Percentiles rank a stretch among this genome's conserved stretches.
These are phyloP conservation scores for Pteruthius melanotis DNA, from an alignment of 2,113 vertebrate genomes.

Conservation along the genomic window DNA sequence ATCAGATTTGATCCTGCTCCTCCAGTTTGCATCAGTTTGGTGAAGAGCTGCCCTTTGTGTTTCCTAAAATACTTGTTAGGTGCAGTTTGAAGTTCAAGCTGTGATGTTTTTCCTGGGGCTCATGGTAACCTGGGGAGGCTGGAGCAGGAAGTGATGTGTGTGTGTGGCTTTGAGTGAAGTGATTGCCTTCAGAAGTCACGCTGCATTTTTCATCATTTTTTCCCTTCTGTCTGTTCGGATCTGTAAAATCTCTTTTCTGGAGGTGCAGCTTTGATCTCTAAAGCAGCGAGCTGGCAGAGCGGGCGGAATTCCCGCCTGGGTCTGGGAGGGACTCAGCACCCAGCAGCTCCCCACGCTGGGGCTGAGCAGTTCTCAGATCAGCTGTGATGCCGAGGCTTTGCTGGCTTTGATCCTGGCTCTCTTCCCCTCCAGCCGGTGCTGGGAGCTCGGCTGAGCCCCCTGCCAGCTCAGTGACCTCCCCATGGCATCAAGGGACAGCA, in stretches of 20 bases:
- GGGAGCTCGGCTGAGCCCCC: background rate
- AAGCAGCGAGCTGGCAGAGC: rapidly evolving
- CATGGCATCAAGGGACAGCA: background rate
- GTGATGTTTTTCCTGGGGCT: background rate
- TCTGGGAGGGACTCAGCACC: background rate
- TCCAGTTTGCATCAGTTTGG: background rate
- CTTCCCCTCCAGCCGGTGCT: background rate
- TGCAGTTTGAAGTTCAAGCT: background rate
- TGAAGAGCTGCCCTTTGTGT: background rate
- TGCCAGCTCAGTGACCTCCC: background rate
- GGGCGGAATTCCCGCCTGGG: background rate
- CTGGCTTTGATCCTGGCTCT: background rate
- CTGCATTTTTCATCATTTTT: background rate
- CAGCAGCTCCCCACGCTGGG: background rate
- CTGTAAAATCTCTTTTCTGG: background rate
- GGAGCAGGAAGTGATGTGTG: background rate
- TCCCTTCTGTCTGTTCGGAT: background rate
- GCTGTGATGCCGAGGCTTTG: background rate
- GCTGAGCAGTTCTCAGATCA: background rate
- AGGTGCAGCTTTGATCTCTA: slow-evolving; percentile 49
- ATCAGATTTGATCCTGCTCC: background rate
- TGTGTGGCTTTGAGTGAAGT: slow-evolving; percentile 21
- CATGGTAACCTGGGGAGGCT: background rate
- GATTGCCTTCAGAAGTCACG: background rate
- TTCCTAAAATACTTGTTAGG: background rate